These are phyloP conservation scores for Calliphora vicina DNA, from an alignment of 1,140 invertebrate species.

Conservation along the genomic window DNA sequence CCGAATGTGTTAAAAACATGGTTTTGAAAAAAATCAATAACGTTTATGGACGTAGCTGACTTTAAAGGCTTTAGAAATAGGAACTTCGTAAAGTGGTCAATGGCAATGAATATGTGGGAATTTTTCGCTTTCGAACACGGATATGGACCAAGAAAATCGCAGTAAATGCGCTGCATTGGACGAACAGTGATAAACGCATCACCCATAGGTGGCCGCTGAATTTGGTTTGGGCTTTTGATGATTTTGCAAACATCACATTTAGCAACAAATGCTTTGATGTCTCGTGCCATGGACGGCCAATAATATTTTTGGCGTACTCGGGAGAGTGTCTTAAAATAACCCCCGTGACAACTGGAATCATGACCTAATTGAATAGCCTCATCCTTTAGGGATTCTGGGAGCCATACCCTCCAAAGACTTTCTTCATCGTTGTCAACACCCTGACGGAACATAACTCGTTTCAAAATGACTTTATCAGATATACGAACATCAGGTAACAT, in stretches of 20 bases:
- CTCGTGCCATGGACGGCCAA: no score
- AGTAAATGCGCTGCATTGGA: not conserved
- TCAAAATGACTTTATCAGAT: not conserved
- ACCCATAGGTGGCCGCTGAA: no score
- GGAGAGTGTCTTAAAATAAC: not conserved
- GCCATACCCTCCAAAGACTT: conserved; percentile 4
- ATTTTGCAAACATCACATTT: no score
- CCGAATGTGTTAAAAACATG: not conserved
- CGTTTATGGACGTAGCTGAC: no score
- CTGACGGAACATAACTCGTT: no score
- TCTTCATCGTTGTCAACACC: not conserved
- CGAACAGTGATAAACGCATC: not conserved
- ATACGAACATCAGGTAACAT: not conserved
- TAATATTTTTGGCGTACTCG: not conserved
- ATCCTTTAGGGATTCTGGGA: not conserved
- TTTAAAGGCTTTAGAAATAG: no score
- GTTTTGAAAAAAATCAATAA: no score
- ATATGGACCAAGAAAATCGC: not conserved
- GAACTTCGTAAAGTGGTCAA: not conserved
- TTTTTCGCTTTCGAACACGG: not conserved
- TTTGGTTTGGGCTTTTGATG: no score
- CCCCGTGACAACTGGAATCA: not conserved
- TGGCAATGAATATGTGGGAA: not conserved
- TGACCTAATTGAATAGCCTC: not conserved
- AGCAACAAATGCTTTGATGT: no score